Percentiles rank a stretch among this genome's conserved stretches.
These are phyloP conservation scores for Megatriorchis doriae DNA, from an alignment of 2,113 vertebrate species.

Conservation along the genomic window DNA sequence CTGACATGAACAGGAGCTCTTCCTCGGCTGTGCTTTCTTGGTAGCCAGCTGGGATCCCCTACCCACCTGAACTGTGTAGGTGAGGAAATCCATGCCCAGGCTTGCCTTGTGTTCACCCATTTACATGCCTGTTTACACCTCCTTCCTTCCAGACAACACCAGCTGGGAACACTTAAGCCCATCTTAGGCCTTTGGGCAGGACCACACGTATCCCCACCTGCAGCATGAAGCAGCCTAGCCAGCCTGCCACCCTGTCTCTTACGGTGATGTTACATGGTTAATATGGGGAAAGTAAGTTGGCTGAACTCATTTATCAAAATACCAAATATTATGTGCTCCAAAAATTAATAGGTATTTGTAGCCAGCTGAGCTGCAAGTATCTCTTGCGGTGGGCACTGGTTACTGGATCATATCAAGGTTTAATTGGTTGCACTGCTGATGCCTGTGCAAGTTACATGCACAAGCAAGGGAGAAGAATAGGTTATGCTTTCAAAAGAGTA, in stretches of 20 bases:
- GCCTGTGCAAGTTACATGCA: background rate
- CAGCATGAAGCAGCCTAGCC: background rate
- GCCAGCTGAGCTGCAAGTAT: background rate
- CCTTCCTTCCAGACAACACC: background rate
- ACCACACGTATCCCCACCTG: background rate
- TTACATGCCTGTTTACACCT: too few relatives aligned
- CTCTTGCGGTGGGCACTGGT: background rate
- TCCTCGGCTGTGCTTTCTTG: background rate
- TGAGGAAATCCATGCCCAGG: background rate
- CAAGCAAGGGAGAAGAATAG: background rate
- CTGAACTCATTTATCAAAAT: background rate
- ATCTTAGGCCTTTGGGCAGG: background rate
- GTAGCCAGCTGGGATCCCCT: background rate
- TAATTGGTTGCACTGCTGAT: background rate
- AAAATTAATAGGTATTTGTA: background rate
- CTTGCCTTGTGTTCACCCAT: background rate
- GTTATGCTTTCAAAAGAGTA: background rate
- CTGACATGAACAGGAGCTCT: background rate
- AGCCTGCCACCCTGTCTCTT: background rate
- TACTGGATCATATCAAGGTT: background rate
- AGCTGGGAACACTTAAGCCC: background rate
- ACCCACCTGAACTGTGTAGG: background rate
- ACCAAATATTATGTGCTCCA: background rate
- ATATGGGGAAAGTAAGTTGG: background rate
- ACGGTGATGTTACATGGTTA: rapidly evolving